Evolutionary conservation across 2,113 vertebrate genomes (phyloP), one percentile per base, ranked within the genome.

Genomic region (Xenopus laevis): DNA sequence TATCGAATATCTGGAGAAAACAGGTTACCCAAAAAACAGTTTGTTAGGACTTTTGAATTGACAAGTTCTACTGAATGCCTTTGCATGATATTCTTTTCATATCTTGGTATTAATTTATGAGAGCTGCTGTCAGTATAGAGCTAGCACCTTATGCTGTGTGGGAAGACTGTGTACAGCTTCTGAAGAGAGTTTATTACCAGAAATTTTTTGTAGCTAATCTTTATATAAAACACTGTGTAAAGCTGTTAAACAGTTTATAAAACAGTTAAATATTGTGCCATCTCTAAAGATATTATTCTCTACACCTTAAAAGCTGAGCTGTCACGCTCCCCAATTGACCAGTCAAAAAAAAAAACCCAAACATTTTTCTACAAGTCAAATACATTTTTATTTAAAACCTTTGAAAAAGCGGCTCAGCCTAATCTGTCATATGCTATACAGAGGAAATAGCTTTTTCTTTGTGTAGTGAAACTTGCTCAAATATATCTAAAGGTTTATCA

Each of bases 401-500:
- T 53, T 53, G 46, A 67, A 45, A 60, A 68, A 47, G 65, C 17
- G 15, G 46, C 66, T 69, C 46, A 62, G 66, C 17, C 74, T 70
- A 66, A 77, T 77, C 67, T 77, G 55, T 70, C 59, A 46, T 63
- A 59, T 76, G 13, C 58, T 60, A n/a, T 55, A 63, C 50, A 63
- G 47, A 69, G 74, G 20, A 77, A 70, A 70, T 57, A 67, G 66
- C 67, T 64, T 75, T 75, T 69, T 77, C 74, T 70, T 77, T 77
- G 74, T 77, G 68, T 58, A 27, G 18, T 16, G 30, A 70, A 70
- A 70, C 70, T 77, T 59, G 50, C 74, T 77, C 67, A 77, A 77
- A 68, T 70, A 64, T 77, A 77, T 77, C 74, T 77, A 33, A 17
- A 40, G 74, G 60, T 65, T 70, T 77, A 77, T 77, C 74, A 77